phyloP scores from a whole-genome alignment of 2,888 invertebrate species.

The Trissoscelio sp. region DNA sequence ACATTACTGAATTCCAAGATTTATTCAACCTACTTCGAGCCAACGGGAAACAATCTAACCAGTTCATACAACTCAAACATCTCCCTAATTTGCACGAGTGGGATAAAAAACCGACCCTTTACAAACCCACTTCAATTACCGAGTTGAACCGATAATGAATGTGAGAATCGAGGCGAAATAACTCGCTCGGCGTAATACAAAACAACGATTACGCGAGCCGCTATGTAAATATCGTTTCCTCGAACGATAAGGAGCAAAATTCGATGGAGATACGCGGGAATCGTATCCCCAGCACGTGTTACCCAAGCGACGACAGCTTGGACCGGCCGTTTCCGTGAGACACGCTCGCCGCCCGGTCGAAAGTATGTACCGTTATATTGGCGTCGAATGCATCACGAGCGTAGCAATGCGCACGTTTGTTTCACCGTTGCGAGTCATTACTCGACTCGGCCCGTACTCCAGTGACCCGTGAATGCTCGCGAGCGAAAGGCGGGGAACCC shows the following conservation, averaged over 20 bases:
- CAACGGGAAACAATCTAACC: no score
- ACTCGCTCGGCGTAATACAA: constrained; percentile 36
- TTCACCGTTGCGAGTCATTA: constrained; percentile 72
- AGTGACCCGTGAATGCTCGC: constrained; percentile 82
- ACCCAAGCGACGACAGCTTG: constrained; percentile 53
- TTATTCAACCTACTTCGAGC: no score
- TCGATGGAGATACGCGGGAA: constrained; percentile 61
- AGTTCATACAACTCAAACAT: no score
- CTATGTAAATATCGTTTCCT: constrained; percentile 63
- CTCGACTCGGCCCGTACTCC: constrained; percentile 77
- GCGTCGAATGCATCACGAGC: constrained; percentile 72
- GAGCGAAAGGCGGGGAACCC: constrained; percentile 82
- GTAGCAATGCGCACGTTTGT: constrained; percentile 72
- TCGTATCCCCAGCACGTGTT: constrained; percentile 59
- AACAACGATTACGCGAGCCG: constrained; percentile 58
- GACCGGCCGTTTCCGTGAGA: constrained; percentile 68
- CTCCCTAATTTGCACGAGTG: no score
- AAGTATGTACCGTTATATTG: constrained; percentile 58
- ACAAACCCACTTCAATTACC: no score
- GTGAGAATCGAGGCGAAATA: constrained; percentile 55
- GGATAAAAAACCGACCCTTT: no score
- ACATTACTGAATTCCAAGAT: no score
- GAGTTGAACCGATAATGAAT: constrained; percentile 65
- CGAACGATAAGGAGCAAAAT: constrained; percentile 63
- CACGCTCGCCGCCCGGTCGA: constrained; percentile 60